Conservation (phyloP, 2,888 invertebrate species). For the Ophonus ardosiacus region DNA sequence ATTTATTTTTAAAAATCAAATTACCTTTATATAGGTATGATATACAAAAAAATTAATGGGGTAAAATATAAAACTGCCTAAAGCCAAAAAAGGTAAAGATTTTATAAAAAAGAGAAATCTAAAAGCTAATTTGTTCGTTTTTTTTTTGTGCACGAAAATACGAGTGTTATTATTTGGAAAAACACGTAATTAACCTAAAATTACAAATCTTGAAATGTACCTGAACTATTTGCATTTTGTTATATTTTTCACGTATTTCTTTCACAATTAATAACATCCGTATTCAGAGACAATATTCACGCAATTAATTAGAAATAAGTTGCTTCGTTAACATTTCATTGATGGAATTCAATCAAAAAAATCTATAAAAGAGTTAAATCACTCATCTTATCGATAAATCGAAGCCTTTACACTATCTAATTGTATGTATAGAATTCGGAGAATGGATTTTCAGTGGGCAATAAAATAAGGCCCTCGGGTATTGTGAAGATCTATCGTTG, state of each 20-base stretch:
- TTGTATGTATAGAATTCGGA: slow-evolving; percentile 54
- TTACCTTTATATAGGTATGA: neutral
- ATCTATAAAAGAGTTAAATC: neutral
- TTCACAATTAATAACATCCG: too few species aligned
- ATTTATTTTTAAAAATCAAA: neutral
- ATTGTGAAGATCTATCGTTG: slow-evolving; percentile 33
- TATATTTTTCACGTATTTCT: too few species aligned
- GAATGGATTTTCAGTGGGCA: slow-evolving; percentile 44
- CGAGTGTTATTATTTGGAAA: neutral
- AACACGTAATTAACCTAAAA: neutral
- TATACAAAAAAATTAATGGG: neutral
- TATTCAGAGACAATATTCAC: too few species aligned
- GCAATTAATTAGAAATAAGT: slow-evolving; percentile 40
- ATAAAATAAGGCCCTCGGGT: slow-evolving; percentile 36
- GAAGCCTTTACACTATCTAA: slow-evolving; percentile 30
- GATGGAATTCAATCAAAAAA: neutral
- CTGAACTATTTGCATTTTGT: neutral
- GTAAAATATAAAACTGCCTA: neutral
- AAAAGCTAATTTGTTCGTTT: neutral
- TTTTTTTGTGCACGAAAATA: neutral
- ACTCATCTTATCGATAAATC: slow-evolving; percentile 34
- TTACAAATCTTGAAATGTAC: neutral
- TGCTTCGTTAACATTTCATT: neutral
- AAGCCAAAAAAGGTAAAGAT: neutral
- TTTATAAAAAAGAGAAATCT: neutral